Evolutionary conservation across 1,140 invertebrate species (phyloP).

Genomic region (Orussus abietinus): DNA sequence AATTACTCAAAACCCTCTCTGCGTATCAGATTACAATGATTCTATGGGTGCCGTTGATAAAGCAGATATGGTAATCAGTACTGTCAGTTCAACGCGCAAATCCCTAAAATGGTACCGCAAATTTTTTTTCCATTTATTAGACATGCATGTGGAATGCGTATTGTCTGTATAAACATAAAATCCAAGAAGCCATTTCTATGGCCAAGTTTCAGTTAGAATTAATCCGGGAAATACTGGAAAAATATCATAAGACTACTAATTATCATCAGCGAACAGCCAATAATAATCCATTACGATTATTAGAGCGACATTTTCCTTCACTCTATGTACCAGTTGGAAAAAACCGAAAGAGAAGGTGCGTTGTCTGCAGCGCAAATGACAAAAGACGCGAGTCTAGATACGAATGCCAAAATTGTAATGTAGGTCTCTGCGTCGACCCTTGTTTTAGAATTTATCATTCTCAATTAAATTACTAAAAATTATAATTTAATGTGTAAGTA

Average conservation of each 20-base stretch:
- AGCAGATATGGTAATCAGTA: neutral
- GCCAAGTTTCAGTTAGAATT: slow-evolving; percentile 11
- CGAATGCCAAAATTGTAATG: no score
- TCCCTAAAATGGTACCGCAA: no score
- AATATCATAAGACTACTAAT: slow-evolving; percentile 9
- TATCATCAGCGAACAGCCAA: slow-evolving; percentile 5
- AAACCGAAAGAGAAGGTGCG: slow-evolving; percentile 9
- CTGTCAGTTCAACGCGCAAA: no score
- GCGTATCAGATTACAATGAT: neutral
- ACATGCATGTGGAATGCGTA: neutral
- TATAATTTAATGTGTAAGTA: no score
- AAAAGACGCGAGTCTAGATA: slow-evolving; percentile 2
- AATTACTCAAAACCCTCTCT: neutral
- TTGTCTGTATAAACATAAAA: slow-evolving; percentile 12
- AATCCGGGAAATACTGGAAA: slow-evolving; percentile 10
- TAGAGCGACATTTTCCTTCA: slow-evolving; percentile 12
- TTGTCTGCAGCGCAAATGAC: slow-evolving; percentile 2
- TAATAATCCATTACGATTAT: slow-evolving; percentile 6
- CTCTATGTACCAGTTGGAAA: slow-evolving; percentile 5
- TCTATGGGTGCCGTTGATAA: slow-evolving; percentile 1
- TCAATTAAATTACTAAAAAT: no score
- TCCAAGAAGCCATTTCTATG: slow-evolving; percentile 3
- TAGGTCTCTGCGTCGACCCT: no score
- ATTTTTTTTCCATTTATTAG: slow-evolving; percentile 2
- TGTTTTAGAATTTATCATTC: no score